Evolutionary conservation across 2,888 invertebrate species (phyloP), one percentile per base, ranked within the genome.

Genomic region (Melanophora roralis): DNA sequence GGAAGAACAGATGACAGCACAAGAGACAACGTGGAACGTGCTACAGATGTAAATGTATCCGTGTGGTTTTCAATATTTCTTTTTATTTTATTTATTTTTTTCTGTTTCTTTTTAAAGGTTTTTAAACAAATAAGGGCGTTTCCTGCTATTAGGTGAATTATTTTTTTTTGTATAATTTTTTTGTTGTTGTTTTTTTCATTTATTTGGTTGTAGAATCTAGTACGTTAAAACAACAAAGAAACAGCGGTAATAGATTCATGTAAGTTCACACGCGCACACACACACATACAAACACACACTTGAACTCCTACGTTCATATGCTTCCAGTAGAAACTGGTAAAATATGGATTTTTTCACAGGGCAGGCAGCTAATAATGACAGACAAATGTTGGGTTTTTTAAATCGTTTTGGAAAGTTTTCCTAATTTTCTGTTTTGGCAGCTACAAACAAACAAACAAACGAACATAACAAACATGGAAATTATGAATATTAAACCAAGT

Each of bases 61-160:
- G 62, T 62, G 72, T 72, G 72, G 62, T 40, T 71, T 60, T 34
- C 6, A 27, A 5, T 34, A 16, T 16, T 21, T 5, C 23, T 23
- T 62, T 16, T 8, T 43, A n/a, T 49, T n/a, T n/a, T n/a, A n/a
- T n/a, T n/a, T n/a, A n/a, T n/a, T n/a, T n/a, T n/a, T n/a, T n/a
- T n/a, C n/a, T n/a, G n/a, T 23, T 51, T 27, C 14, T 59, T 47
- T 67, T 53, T 72, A 69, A 64, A 69, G 47, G 78, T 72, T 78
- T 55, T 55, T 62, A 78, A 68, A 68, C 74, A 74, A 79, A 79
- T 74, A 74, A 78, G 78, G 78, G 78, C 78, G 78, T 79, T 79
- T 79, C 78, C 78, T 79, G 78, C 69, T 53, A 53, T 79, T 79
- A 65, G 69, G 53, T 71, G 74, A 74, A 75, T 73, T 40, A 60